phyloP scores from a whole-genome alignment of 1,140 invertebrate genomes.

The Colletes gigas region DNA sequence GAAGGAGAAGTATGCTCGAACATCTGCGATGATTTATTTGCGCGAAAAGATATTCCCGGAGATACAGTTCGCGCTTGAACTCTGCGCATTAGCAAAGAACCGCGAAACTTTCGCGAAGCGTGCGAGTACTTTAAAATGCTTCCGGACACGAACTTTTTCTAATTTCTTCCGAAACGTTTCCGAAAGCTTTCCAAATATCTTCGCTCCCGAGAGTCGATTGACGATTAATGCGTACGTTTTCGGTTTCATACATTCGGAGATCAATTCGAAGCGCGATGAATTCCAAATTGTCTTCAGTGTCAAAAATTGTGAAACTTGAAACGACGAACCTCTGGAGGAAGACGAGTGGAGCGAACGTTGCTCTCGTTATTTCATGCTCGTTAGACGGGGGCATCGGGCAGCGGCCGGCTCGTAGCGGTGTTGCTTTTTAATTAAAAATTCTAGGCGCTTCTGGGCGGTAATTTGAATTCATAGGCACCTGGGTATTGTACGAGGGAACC shows the following conservation, averaged over 20 bases:
- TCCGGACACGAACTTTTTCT: not conserved
- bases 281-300: too few species aligned
- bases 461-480: constrained; percentile 41
- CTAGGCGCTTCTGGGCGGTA: constrained; percentile 15
- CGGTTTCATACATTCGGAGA: too few species aligned
- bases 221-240: too few species aligned
- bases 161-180: not conserved
- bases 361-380: constrained; percentile 46
- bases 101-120: not conserved
- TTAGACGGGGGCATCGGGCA: constrained; percentile 25
- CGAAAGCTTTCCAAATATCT: not conserved
- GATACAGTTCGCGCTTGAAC: constrained; percentile 11
- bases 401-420: not conserved
- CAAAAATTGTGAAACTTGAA: too few species aligned
- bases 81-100: constrained; percentile 5
- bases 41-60: constrained; percentile 7
- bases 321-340: not conserved
- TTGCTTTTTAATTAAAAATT: constrained; percentile 46
- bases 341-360: not conserved
- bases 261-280: too few species aligned
- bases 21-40: constrained; percentile 19
- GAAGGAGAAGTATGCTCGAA: constrained; percentile 13
- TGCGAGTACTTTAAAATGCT: not conserved
- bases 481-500: constrained; percentile 12
- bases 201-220: not conserved